Evolutionary conservation across 2,888 invertebrate species (phyloP), one percentile per base, ranked within the genome.

Genomic region (Dasysyrphus tricinctus): DNA sequence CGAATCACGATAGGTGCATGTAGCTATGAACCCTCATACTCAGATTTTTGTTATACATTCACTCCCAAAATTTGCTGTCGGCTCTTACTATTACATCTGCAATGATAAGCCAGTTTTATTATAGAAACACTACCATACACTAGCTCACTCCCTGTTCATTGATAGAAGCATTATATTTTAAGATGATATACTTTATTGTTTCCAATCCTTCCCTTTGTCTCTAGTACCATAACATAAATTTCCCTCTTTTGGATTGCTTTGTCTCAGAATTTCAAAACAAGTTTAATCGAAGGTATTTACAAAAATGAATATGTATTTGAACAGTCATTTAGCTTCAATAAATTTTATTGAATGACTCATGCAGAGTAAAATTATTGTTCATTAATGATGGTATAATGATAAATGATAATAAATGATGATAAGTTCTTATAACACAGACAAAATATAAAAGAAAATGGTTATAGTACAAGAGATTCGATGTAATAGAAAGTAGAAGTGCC

Each of bases 271-370:
- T 34, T 47, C 5, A 54, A 65, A 70, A 7, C 37, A 39, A 34
- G 51, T 5, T 72, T 19, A 44, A 72, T 29, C 16, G 29, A 37
- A 24, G 16, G 34, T n/a, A 78, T 37, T 44, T 19, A 16, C 34
- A 56, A 11, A 11, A 12, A 19, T n/a, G 16, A 19, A 49, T 14
- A 3, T 51, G 44, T n/a, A 29, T 44, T 29, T 51, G 34, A 49
- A 44, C 24, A 5, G 42, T 67, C n/a, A 29, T 37, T 54, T 39
- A 29, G 54, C 24, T 51, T 57, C 4, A 56, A 37, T 19, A 32
- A 63, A 70, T 49, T 75, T 76, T 76, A 81, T 76, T 81, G 29
- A 51, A 81, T 76, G 75, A 80, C 12, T 75, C 67, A 75, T n/a
- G 11, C 39, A 3, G 19, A 51, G 11, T n/a, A n/a, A 14, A n/a